Percentiles rank a stretch among this genome's conserved stretches.
Conservation (phyloP, 2,797 vertebrate species). For the Odontamblyopus rebecca region DNA sequence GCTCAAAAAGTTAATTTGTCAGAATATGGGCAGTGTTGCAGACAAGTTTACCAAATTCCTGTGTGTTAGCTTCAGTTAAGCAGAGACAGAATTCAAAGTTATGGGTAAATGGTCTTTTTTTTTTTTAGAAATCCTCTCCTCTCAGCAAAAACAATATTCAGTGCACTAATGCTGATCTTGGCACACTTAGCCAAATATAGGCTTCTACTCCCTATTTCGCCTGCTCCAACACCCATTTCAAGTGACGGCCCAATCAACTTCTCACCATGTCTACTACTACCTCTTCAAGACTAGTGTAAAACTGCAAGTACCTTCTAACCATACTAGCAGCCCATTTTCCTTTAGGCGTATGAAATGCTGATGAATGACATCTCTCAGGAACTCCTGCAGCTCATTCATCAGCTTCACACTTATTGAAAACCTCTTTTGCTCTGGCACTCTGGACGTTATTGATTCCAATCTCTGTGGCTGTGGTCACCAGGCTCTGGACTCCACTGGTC, state of each 20-base stretch:
- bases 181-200: not conserved
- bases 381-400: constrained; percentile 42
- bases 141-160: constrained; percentile 67
- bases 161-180: too few relatives aligned
- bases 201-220: not conserved
- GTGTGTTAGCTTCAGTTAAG: too few relatives aligned
- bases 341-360: not conserved
- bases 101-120: constrained; percentile 37
- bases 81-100: too few relatives aligned
- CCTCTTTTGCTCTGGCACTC: constrained; percentile 38
- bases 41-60: too few relatives aligned
- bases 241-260: too few relatives aligned
- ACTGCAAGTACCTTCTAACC: not conserved
- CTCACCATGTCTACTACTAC: too few relatives aligned
- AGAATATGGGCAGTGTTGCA: too few relatives aligned
- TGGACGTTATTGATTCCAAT: constrained; percentile 45
- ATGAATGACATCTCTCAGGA: constrained; percentile 40
- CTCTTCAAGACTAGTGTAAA: not conserved
- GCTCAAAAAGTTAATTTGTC: too few relatives aligned
- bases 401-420: constrained; percentile 60
- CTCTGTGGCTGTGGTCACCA: constrained; percentile 58
- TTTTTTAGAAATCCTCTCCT: constrained; percentile 29
- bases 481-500: constrained; percentile 56
- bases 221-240: too few relatives aligned
- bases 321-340: not conserved